Conservation (phyloP, 2,888 invertebrate genomes). For the Phrixothrix hirtus region DNA sequence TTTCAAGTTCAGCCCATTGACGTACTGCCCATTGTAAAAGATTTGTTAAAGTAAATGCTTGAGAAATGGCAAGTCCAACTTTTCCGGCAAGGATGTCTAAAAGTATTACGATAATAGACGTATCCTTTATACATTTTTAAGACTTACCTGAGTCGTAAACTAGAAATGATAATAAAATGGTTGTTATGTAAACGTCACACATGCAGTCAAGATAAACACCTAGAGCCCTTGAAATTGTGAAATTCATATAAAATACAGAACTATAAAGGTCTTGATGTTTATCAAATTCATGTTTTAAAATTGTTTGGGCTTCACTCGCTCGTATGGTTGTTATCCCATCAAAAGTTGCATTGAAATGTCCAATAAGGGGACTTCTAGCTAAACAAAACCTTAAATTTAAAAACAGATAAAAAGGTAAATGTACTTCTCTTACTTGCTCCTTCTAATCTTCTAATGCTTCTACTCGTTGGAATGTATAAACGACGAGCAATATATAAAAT, state of each 20-base stretch:
- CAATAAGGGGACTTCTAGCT: conserved; percentile 52
- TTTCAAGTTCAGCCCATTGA: conserved; percentile 82
- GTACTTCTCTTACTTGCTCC: conserved; percentile 56
- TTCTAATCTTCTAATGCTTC: conserved; percentile 70
- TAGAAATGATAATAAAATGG: conserved; percentile 29
- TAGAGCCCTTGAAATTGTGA: conserved; percentile 44
- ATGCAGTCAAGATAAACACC: conserved; percentile 46
- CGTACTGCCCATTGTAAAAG: conserved; percentile 68
- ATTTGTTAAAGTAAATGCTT: conserved; percentile 77
- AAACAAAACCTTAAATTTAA: conserved; percentile 27
- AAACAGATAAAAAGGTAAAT: not conserved
- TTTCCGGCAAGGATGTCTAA: conserved; percentile 67
- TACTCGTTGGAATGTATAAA: conserved; percentile 69
- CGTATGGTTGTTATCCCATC: conserved; percentile 51
- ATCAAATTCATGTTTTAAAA: conserved; percentile 48
- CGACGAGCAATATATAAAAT: conserved; percentile 65
- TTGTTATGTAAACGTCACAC: conserved; percentile 40
- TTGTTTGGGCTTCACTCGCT: conserved; percentile 46
- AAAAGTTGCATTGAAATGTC: conserved; percentile 50
- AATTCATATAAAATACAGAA: conserved; percentile 47
- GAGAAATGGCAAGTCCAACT: conserved; percentile 79
- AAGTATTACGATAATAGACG: conserved; percentile 18
- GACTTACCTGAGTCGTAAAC: conserved; percentile 20
- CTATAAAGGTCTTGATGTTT: conserved; percentile 50
- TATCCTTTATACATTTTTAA: not conserved